Base-by-base conservation (phyloP, 2,797 vertebrate genomes). In the Siniperca obscura region DNA sequence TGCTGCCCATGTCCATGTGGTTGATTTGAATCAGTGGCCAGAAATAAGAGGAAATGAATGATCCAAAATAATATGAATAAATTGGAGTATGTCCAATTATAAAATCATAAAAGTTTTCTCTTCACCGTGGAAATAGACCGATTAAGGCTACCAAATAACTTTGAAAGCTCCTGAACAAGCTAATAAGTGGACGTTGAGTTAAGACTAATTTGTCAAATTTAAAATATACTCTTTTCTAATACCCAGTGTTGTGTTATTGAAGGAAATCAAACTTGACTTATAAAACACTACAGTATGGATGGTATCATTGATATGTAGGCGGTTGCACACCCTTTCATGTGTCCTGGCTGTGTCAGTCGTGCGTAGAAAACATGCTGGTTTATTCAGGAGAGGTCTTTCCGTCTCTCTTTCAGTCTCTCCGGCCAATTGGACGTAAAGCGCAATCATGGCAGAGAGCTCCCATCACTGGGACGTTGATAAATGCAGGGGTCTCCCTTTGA, bases 381-480 rank as follows among this genome's bases (percentile, higher is more conserved):
- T 83, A 85, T 86, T 90, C 70, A 80, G 71, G 62, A 70, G 70
- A 81, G 61, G 60, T 86, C 70, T 82, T 48, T 81, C 78, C 17
- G 1, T 78, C 64, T 76, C 68, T 86, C 76, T 86, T 77, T 77
- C 68, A 74, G 67, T 76, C 84, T 89, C 68, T 87, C 70, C 17
- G 40, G 75, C 76, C 86, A 82, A 66, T 80, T 87, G 86, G 84
- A 87, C 61, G 44, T 81, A 57, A 87, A 90, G 77, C 2, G 40
- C 82, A 72, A 87, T 90, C 67, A 65, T 40, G 81, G 76, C 66
- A 8, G 73, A 88, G 86, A 86, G 76, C 70, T 89, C 60, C 62
- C n/a, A 12, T 83, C 80, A 80, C 80, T 82, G 70, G 74, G 76
- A 89, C 85, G 64, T 79, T 87, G 87, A 90, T 84, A 91, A 90